Base-by-base conservation (phyloP, 2,797 vertebrate genomes). In the Podarcis lilfordi region DNA sequence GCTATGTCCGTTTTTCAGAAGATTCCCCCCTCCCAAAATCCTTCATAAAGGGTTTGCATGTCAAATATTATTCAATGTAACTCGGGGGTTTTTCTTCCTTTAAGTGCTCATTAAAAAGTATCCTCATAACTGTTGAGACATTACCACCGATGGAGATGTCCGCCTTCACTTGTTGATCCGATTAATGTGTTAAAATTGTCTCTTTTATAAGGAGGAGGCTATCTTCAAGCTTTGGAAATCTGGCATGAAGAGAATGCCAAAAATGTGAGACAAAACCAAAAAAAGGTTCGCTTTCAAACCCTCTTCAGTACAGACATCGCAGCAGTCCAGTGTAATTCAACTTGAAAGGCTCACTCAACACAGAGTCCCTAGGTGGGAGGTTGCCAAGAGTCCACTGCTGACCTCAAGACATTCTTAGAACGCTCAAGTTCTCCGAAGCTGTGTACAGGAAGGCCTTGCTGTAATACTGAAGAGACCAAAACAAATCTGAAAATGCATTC, bases 251-350 rank as follows among this genome's bases (percentile, higher is more conserved):
- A 83, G 89, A 87, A 83, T 2, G 0, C 80, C 35, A 25, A 77
- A 25, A 23, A 7, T 5, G 15, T 9, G 15, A 69, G 13, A 45
- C 55, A 40, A 61, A 82, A 50, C 4, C 13, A 17, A 50, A 84
- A 87, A 19, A 2, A 9, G 43, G 84, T 89, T 92, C 85, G 72
- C 86, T 86, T 85, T 85, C 55, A 78, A 94, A 92, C 92, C 89
- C 91, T 91, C 93, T 86, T 93, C 92, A 94, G 86, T 72, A 85
- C 80, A 85, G 92, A 89, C 59, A 88, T 91, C 90, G 92, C 93
- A 93, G 92, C 93, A 89, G 95, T 96, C 95, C 95, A 96, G 96
- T 96, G 96, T 96, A 94, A 96, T 95, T 95, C 93, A 95, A 92
- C 89, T 91, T 59, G 92, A 89, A 64, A 88, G 90, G 85, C 71